phyloP scores from a whole-genome alignment of 2,797 vertebrate species.

The Danio albolineatus region DNA sequence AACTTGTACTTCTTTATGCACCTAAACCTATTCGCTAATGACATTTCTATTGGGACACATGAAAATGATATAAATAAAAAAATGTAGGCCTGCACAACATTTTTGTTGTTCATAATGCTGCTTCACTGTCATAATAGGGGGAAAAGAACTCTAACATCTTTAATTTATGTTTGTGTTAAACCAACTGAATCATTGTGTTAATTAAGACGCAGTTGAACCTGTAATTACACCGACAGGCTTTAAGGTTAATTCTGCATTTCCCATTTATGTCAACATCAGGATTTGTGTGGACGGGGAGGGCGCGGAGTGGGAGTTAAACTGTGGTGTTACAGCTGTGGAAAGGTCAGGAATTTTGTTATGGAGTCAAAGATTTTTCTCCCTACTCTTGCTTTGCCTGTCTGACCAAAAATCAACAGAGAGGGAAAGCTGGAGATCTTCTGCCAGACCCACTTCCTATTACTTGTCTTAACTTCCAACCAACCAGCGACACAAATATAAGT shows the following conservation, averaged over 20 bases:
- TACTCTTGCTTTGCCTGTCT: slow-evolving; percentile 28
- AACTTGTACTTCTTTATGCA: too few relatives aligned
- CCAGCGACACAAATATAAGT: slow-evolving; percentile 61
- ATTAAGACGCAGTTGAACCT: neutral
- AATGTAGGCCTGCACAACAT: too few relatives aligned
- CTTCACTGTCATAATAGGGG: too few relatives aligned
- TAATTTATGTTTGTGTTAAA: neutral
- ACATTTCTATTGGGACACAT: neutral
- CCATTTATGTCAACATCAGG: slow-evolving; percentile 60
- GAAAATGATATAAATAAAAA: neutral
- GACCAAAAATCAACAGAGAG: slow-evolving; percentile 63
- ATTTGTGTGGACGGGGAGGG: slow-evolving; percentile 71
- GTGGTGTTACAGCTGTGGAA: slow-evolving; percentile 63
- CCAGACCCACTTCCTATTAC: slow-evolving; percentile 80
- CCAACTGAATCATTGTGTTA: neutral
- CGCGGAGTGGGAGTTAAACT: slow-evolving; percentile 70
- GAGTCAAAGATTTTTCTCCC: slow-evolving; percentile 63
- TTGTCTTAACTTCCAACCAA: slow-evolving; percentile 68
- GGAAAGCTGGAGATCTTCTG: slow-evolving; percentile 68
- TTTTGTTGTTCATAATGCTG: too few relatives aligned
- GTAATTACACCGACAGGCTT: neutral
- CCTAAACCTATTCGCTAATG: too few relatives aligned
- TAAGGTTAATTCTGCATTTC: slow-evolving; percentile 56
- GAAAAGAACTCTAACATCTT: too few relatives aligned
- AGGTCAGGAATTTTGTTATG: slow-evolving; percentile 78